Percentiles rank a stretch among this genome's conserved stretches.
Conservation (phyloP, 2,888 invertebrate species). For the Norana najaformis region DNA sequence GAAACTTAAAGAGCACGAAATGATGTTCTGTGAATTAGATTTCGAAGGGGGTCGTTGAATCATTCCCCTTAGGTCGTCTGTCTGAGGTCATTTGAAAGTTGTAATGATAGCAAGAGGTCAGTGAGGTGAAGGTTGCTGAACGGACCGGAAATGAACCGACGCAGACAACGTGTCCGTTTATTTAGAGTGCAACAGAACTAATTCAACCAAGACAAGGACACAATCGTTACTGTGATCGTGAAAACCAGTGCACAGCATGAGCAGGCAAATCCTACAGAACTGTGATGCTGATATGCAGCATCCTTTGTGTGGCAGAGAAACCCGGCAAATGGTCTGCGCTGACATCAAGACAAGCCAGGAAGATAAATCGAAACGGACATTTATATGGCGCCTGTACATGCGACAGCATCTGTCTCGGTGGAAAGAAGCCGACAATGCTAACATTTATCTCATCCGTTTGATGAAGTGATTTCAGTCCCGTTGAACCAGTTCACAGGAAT, state of each 20-base stretch:
- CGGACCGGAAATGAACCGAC: too few relatives aligned
- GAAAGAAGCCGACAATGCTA: too few relatives aligned
- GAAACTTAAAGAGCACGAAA: not conserved
- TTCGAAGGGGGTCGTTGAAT: not conserved
- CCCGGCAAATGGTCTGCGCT: not conserved
- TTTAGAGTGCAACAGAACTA: not conserved
- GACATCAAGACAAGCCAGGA: not conserved
- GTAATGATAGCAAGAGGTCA: not conserved
- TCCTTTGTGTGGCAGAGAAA: not conserved
- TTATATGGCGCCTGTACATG: not conserved
- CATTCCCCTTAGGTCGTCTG: too few relatives aligned
- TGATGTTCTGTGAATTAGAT: not conserved
- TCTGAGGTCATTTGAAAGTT: not conserved
- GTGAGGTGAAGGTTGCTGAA: too few relatives aligned
- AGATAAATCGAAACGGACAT: not conserved
- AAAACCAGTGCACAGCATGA: too few relatives aligned
- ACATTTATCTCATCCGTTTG: not conserved
- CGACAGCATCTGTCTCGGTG: not conserved
- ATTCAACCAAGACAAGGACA: not conserved
- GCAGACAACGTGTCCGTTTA: too few relatives aligned
- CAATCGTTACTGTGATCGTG: not conserved
- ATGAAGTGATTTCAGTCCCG: not conserved
- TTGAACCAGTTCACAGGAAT: not conserved
- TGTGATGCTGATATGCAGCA: not conserved
- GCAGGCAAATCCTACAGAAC: not conserved